Evolutionary conservation across 2,888 invertebrate genomes (phyloP).

Genomic region (Sicus ferrugineus): DNA sequence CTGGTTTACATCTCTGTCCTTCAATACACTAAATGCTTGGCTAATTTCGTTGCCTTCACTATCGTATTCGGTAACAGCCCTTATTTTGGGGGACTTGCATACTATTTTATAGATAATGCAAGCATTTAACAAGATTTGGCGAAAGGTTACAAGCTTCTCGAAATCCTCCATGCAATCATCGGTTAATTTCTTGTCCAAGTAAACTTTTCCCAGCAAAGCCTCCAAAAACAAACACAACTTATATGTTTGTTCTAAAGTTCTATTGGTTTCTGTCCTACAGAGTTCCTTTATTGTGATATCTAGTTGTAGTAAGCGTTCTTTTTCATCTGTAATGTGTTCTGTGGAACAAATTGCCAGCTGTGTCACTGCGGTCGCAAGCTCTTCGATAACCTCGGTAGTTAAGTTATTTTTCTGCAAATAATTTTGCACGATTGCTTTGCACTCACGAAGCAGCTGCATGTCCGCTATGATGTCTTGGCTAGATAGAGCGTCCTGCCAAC

Average conservation of each 20-base stretch:
- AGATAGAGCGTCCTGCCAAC: conserved; percentile 69
- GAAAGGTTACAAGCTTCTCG: conserved; percentile 44
- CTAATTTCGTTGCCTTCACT: conserved; percentile 53
- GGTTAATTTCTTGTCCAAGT: conserved; percentile 43
- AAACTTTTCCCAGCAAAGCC: conserved; percentile 45
- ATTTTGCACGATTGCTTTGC: conserved; percentile 49
- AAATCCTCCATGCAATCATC: conserved; percentile 40
- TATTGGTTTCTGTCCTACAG: conserved; percentile 20
- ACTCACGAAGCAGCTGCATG: conserved; percentile 48
- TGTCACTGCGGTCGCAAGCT: conserved; percentile 53
- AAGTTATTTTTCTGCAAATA: conserved; percentile 39
- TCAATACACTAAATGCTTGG: conserved; percentile 58
- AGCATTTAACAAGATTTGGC: conserved; percentile 53
- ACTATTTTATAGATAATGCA: conserved; percentile 54
- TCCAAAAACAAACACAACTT: conserved; percentile 52
- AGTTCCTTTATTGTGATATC: conserved; percentile 49
- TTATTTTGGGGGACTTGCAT: conserved; percentile 48
- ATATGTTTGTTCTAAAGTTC: conserved; percentile 39
- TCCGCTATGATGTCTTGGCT: conserved; percentile 57
- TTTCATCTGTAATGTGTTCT: conserved; percentile 51
- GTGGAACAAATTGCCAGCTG: conserved; percentile 59
- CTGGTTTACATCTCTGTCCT: conserved; percentile 52
- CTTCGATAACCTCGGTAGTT: conserved; percentile 44
- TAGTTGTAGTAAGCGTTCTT: conserved; percentile 46
- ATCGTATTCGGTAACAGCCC: conserved; percentile 37